Evolutionary conservation across 2,888 invertebrate species (phyloP).

Genomic region (Physocephala rufipes): DNA sequence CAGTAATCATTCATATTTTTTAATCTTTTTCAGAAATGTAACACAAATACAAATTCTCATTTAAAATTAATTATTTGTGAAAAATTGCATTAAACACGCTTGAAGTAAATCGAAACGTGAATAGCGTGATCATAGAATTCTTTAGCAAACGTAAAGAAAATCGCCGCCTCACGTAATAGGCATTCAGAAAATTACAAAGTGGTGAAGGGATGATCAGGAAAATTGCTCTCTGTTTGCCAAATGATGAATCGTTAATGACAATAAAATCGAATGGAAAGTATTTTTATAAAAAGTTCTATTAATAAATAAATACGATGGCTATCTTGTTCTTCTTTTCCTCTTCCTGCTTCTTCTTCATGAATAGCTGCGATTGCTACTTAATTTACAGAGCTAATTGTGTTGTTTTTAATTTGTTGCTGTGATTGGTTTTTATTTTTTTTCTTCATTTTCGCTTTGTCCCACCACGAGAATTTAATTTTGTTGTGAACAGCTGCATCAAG

Average conservation of each 20-base stretch:
- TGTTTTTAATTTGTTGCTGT: constrained; percentile 1
- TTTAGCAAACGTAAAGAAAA: constrained; percentile 26
- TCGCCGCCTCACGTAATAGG: constrained; percentile 23
- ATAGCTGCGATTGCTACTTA: no score
- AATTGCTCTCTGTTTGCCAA: background rate
- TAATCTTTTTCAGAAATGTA: no score
- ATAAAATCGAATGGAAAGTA: background rate
- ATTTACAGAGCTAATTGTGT: background rate
- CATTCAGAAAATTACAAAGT: constrained; percentile 2
- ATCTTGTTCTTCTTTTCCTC: no score
- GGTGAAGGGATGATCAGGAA: background rate
- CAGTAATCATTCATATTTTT: no score
- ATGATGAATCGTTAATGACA: background rate
- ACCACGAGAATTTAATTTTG: background rate
- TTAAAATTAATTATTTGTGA: background rate
- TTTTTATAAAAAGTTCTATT: background rate
- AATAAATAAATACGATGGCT: no score
- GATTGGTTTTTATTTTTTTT: no score
- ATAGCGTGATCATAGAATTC: background rate
- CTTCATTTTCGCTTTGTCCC: no score
- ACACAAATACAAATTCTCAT: no score
- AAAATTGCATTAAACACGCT: constrained; percentile 26
- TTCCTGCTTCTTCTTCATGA: no score
- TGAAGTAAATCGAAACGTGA: background rate
- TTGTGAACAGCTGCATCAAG: constrained; percentile 1